Base-by-base conservation (phyloP, 2,888 invertebrate genomes). In the Chymomyza amoena region DNA sequence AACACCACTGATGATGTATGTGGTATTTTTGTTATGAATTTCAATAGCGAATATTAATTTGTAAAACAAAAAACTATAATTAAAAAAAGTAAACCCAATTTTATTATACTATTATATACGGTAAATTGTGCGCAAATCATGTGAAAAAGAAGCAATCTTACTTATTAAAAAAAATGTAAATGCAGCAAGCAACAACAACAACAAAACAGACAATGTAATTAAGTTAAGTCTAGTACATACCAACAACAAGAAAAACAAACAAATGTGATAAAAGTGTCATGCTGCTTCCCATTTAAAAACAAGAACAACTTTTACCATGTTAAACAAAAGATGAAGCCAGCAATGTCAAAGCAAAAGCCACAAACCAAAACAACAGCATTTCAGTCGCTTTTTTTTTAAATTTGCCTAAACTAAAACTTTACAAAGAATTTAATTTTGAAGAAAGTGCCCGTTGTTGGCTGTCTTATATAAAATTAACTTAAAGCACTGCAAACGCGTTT, bases 251-350 rank as follows among this genome's bases (percentile, higher is more conserved):
- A 75, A 68, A 76, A 80, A 79, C 81, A 80, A 81, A 78, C 64
- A 75, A 81, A 80, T 87, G 84, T 85, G 87, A 85, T 85, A 85
- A 85, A 82, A 65, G 84, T 87, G 84, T 84, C 87, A 84, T 84
- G 83, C 85, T 85, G 87, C 84, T 84, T 84, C 87, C 84, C 81
- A 78, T 56, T 54, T 68, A 62, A 16, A 15, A 75, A 65, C 64
- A 70, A 61, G 56, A 76, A 73, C 67, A 76, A 68, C 59, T 70
- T 66, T 45, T 45, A 45, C 13, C 60, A 59, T 32, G 66, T 25
- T 60, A 56, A 65, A 69, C 32, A 61, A 20, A 32, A 60, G 32
- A 20, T 28, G 25, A 54, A 54, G 16, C 73, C 54, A 70, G 66
- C 61, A 71, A 78, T 7, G 32, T 32, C 2, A 25, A 9, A 4